These are phyloP conservation scores for Carduelis carduelis DNA, from an alignment of 2,797 vertebrate genomes.

Conservation along the genomic window DNA sequence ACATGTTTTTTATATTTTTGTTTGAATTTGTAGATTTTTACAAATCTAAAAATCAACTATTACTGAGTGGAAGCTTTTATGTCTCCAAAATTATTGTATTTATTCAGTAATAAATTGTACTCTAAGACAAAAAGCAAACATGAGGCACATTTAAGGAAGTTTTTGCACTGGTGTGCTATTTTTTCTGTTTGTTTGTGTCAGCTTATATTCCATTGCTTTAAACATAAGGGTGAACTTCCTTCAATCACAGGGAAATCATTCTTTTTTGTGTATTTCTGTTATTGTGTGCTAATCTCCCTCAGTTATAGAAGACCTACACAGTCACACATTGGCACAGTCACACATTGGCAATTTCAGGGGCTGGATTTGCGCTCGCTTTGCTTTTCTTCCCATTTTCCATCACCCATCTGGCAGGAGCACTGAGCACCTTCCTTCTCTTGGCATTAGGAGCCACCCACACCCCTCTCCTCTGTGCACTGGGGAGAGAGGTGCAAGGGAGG, in stretches of 20 bases:
- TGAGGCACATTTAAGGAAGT: background rate
- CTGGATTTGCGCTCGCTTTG: background rate
- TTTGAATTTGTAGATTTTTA: background rate
- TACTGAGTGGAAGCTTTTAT: background rate
- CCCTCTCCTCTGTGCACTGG: background rate
- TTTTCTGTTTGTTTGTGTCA: background rate
- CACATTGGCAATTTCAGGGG: background rate
- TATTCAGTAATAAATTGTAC: background rate
- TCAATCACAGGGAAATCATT: background rate
- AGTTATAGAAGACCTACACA: background rate
- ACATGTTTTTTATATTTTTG: background rate
- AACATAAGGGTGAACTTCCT: background rate
- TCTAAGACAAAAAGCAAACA: background rate
- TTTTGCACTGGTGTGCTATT: background rate
- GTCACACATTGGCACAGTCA: background rate
- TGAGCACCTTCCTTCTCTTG: background rate
- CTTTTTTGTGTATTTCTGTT: background rate
- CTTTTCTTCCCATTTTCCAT: background rate
- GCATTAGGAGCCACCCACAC: background rate
- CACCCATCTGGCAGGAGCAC: background rate
- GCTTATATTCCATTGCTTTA: background rate
- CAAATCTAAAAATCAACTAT: background rate
- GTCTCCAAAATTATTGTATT: background rate
- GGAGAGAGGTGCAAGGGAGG: background rate
- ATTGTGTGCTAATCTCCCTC: background rate